Evolutionary conservation across 2,888 invertebrate genomes (phyloP).

Genomic region (Resseliella maxima): DNA sequence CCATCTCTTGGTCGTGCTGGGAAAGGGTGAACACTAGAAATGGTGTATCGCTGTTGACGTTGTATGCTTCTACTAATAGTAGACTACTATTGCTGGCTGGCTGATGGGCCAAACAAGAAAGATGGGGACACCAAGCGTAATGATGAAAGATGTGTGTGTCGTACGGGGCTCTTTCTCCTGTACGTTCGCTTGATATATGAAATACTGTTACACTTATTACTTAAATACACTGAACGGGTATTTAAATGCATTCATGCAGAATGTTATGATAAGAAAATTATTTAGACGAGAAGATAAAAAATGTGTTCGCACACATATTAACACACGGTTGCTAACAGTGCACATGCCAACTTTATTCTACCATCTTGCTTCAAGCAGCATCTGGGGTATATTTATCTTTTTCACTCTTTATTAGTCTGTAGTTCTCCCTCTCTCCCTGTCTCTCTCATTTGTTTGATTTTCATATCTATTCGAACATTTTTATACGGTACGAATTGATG

Average conservation of each 20-base stretch:
- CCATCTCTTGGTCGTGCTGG: not conserved
- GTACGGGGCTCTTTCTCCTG: not conserved
- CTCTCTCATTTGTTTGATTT: too few species aligned
- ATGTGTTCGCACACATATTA: conserved; percentile 43
- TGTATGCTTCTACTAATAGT: too few species aligned
- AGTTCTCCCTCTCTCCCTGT: too few species aligned
- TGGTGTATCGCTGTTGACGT: not conserved
- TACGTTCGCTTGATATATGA: conserved; percentile 16
- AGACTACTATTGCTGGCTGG: too few species aligned
- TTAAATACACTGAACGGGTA: conserved; percentile 45
- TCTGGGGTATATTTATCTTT: not conserved
- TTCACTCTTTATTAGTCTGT: too few species aligned
- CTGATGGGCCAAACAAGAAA: not conserved
- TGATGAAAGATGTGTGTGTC: conserved; percentile 34
- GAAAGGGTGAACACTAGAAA: not conserved
- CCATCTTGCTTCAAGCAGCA: conserved; percentile 5
- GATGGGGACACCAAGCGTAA: not conserved
- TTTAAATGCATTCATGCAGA: conserved; percentile 56
- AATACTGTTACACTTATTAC: conserved; percentile 51
- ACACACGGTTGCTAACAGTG: not conserved
- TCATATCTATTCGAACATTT: conserved; percentile 13
- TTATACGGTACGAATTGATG: conserved; percentile 1
- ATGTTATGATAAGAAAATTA: conserved; percentile 56
- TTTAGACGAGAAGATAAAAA: conserved; percentile 51
- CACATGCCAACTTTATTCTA: not conserved